Percentiles rank a stretch among this genome's conserved stretches.
Conservation (phyloP, 1,140 invertebrate genomes). For the Platyscapa corneri region DNA sequence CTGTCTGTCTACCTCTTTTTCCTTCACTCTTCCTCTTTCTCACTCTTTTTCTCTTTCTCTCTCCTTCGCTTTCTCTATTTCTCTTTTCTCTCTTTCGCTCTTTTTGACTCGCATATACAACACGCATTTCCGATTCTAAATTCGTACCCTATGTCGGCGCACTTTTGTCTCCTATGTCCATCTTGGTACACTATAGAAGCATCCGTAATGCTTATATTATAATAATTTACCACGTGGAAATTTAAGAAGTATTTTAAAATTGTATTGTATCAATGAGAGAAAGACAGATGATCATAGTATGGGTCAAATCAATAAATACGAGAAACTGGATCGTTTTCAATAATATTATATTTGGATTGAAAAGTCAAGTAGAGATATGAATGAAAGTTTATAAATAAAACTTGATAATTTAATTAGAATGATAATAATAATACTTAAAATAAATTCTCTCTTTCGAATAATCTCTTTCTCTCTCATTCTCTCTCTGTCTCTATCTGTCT, state of each 20-base stretch:
- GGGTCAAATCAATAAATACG: not conserved
- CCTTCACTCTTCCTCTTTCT: not conserved
- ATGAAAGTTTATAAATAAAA: no score
- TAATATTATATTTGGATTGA: no score
- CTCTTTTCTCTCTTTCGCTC: conserved; percentile 4
- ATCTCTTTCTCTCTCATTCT: no score
- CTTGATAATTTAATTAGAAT: no score
- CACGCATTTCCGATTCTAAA: conserved; percentile 73
- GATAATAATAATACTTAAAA: no score
- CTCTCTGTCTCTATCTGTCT: no score
- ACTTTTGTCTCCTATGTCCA: conserved; percentile 53
- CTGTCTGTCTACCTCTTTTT: conserved; percentile 9
- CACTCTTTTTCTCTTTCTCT: conserved; percentile 25
- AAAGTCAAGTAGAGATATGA: no score
- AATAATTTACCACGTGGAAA: conserved; percentile 13
- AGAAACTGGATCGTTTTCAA: no score
- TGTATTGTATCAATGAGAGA: not conserved
- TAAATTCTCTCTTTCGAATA: no score
- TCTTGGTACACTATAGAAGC: conserved; percentile 20
- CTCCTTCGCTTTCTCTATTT: not conserved
- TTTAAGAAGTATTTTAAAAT: not conserved
- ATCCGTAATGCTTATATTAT: not conserved
- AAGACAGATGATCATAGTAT: not conserved
- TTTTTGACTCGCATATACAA: conserved; percentile 52
- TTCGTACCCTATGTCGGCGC: conserved; percentile 60